Evolutionary conservation across 2,113 vertebrate genomes (phyloP), one percentile per base, ranked within the genome.

Genomic region (Condylura cristata): DNA sequence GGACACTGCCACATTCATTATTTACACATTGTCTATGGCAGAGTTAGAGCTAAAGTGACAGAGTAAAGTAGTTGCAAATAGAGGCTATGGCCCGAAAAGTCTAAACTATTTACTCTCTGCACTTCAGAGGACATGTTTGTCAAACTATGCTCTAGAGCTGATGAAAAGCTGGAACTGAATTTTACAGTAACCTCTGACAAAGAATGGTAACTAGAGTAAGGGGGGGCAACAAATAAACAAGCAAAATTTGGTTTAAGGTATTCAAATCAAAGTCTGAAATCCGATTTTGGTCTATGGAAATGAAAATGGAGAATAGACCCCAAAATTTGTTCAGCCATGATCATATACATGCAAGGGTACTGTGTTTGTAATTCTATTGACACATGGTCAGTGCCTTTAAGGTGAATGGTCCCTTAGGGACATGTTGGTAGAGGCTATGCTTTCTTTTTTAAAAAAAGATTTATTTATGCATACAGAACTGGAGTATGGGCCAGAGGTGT

Each of bases 261-360:
- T 87, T 44, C 3, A 53, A 39, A 44, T 71, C 8, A 82, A 76
- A 93, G 37, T 66, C 22, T 68, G 26, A 10, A 86, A n/a, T n/a
- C 16, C 44, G 74, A 84, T 70, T 90, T 90, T 80, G 53, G 28
- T 37, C 13, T 41, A 61, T 60, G 28, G 30, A 66, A 91, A 81
- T 63, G n/a, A 82, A 89, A 75, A 71, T 28, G 34, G 39, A 65
- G 12, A 90, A 72, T 14, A 68, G 5, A 48, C 13, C 6, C 7
- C 11, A 71, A 48, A 13, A 68, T 7, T 8, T 6, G 5, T 34
- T 61, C 20, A 83, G 26, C 10, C 28, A 10, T 8, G 37, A 28
- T 79, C 34, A 60, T 60, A 87, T 83, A 79, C 24, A 3, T 58
- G 8, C 17, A 22, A 32, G 10, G 32, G 28, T 30, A 8, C 9